Percentiles rank a stretch among this genome's conserved stretches.
Conservation (phyloP, 2,888 invertebrate species). For the Synergus umbraculus region DNA sequence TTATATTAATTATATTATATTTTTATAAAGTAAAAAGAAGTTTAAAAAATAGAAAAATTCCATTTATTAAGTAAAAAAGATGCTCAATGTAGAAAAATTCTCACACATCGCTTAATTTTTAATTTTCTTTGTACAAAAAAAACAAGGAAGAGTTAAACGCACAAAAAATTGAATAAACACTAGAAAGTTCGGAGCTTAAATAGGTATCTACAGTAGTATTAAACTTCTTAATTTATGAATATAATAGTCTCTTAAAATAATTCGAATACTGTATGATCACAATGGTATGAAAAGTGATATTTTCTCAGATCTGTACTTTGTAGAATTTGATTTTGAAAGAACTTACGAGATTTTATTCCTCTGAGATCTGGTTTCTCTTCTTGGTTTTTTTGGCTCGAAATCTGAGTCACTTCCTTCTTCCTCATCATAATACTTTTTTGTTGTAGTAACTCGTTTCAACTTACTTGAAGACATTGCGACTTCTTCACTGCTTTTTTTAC, state of each 20-base stretch:
- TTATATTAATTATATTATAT: neutral
- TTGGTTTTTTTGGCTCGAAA: neutral
- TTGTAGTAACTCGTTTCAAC: neutral
- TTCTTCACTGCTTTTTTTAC: neutral
- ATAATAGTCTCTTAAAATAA: neutral
- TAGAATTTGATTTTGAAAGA: neutral
- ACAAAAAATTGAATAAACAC: neutral
- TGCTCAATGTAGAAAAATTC: neutral
- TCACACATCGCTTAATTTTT: neutral
- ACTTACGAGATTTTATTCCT: neutral
- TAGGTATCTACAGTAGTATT: neutral
- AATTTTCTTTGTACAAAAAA: neutral
- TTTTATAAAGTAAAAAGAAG: neutral
- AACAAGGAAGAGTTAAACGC: neutral
- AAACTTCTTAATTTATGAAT: neutral
- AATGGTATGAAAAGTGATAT: neutral
- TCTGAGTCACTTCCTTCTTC: slow-evolving; percentile 9
- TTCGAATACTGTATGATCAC: neutral
- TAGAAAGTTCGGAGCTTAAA: neutral
- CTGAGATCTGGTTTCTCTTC: neutral
- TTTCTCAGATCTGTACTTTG: neutral
- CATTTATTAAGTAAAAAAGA: neutral
- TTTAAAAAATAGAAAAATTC: neutral
- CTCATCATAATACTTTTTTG: neutral
- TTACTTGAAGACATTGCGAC: neutral